Evolutionary conservation across 2,888 invertebrate species (phyloP).

Genomic region (Pardosa pseudoannulata): DNA sequence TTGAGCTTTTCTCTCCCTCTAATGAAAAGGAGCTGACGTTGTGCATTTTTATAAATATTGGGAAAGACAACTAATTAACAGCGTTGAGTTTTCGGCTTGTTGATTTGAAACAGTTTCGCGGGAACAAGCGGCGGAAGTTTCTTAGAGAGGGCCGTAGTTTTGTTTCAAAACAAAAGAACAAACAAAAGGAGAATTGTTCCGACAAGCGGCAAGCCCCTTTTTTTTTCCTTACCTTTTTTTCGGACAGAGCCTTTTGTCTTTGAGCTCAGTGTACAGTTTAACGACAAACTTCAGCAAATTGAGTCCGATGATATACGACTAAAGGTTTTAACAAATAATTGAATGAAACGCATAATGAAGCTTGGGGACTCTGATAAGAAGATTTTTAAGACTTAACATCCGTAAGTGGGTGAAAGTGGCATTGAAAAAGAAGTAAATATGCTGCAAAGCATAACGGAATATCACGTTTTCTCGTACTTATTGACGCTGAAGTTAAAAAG

Average conservation of each 20-base stretch:
- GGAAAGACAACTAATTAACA: constrained; percentile 71
- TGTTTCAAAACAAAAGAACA: constrained; percentile 63
- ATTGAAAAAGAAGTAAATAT: not conserved
- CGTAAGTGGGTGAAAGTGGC: not conserved
- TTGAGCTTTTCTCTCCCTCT: constrained; percentile 59
- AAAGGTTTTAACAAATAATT: not conserved
- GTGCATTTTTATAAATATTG: constrained; percentile 72
- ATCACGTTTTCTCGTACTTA: not conserved
- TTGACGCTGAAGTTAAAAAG: too few relatives aligned
- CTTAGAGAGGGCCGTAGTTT: constrained; percentile 60
- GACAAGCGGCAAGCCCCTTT: constrained; percentile 38
- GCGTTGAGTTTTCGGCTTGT: constrained; percentile 67
- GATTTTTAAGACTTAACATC: not conserved
- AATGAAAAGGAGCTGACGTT: constrained; percentile 67
- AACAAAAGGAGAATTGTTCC: constrained; percentile 59
- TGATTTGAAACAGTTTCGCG: constrained; percentile 70
- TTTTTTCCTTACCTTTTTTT: constrained; percentile 11
- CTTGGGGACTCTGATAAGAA: not conserved
- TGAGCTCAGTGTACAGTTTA: constrained; percentile 16
- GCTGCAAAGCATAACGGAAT: not conserved
- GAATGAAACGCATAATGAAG: not conserved
- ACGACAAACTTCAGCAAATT: constrained; percentile 25
- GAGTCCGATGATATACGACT: not conserved
- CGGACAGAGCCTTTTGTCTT: constrained; percentile 53
- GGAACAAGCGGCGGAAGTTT: constrained; percentile 69